phyloP scores from a whole-genome alignment of 2,797 vertebrate species.

The Kryptolebias ocellatus region DNA sequence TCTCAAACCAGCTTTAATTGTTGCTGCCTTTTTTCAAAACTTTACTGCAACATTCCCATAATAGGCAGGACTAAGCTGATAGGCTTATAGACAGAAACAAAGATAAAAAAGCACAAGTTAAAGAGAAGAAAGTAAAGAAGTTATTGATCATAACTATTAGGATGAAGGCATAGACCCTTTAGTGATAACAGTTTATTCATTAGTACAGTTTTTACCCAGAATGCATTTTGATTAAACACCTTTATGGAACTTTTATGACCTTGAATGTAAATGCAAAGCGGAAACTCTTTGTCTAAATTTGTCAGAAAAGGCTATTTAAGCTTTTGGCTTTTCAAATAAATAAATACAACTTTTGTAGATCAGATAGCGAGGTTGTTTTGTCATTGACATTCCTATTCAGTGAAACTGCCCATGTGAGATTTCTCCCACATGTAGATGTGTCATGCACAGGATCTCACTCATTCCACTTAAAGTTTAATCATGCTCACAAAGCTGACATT shows the following conservation, averaged over 20 bases:
- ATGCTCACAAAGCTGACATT: conserved; percentile 9
- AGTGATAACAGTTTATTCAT: neutral
- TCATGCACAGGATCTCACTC: neutral
- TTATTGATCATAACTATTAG: neutral
- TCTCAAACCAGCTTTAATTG: neutral
- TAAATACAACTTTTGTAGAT: neutral
- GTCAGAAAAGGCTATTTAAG: neutral
- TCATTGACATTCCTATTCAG: neutral
- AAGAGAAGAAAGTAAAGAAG: neutral
- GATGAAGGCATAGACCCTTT: neutral
- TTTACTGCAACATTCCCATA: neutral
- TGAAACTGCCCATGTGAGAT: neutral
- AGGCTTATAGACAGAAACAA: neutral
- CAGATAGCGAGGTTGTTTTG: neutral
- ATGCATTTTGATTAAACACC: neutral
- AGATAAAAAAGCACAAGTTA: neutral
- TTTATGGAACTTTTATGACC: neutral
- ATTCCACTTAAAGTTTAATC: neutral
- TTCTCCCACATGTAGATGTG: conserved; percentile 6
- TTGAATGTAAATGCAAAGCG: neutral
- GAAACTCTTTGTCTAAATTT: neutral
- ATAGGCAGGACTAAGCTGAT: no score
- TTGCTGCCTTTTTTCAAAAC: neutral
- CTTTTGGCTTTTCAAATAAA: neutral
- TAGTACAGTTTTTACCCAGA: neutral